Evolutionary conservation across 2,888 invertebrate genomes (phyloP).

Genomic region (Nesidiocoris tenuis): DNA sequence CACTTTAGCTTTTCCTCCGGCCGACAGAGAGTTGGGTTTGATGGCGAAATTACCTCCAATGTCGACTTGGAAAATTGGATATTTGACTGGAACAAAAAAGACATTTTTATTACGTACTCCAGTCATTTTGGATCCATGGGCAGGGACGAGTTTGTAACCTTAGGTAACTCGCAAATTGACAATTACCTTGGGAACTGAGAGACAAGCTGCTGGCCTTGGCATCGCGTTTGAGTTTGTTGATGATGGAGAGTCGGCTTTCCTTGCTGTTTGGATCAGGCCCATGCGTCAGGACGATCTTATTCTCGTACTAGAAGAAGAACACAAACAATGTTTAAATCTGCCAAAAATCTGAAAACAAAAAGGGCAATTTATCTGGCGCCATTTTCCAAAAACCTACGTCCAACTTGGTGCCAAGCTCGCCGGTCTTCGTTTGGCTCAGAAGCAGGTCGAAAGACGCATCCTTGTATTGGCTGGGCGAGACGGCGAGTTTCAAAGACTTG

Average conservation of each 20-base stretch:
- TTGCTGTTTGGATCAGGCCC: constrained; percentile 63
- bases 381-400: constrained; percentile 6
- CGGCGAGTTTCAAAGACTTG: constrained; percentile 26
- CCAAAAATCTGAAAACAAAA: background rate
- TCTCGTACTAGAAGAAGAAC: constrained; percentile 53
- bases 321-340: background rate
- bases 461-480: constrained; percentile 63
- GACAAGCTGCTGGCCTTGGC: constrained; percentile 14
- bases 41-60: constrained; percentile 61
- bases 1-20: constrained; percentile 62
- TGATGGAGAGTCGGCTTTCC: constrained; percentile 59
- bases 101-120: background rate
- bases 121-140: background rate
- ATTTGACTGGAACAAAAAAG: constrained; percentile 56
- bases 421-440: constrained; percentile 15
- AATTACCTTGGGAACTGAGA: constrained; percentile 25
- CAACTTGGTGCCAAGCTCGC: constrained; percentile 29
- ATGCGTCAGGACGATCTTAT: constrained; percentile 62
- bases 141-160: background rate
- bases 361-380: background rate
- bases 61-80: constrained; percentile 59
- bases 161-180: background rate
- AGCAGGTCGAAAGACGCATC: constrained; percentile 55
- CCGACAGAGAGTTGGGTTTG: constrained; percentile 60
- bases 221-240: constrained; percentile 34